Evolutionary conservation across 2,888 invertebrate genomes (phyloP).

Genomic region (Spilosoma lubricipeda): DNA sequence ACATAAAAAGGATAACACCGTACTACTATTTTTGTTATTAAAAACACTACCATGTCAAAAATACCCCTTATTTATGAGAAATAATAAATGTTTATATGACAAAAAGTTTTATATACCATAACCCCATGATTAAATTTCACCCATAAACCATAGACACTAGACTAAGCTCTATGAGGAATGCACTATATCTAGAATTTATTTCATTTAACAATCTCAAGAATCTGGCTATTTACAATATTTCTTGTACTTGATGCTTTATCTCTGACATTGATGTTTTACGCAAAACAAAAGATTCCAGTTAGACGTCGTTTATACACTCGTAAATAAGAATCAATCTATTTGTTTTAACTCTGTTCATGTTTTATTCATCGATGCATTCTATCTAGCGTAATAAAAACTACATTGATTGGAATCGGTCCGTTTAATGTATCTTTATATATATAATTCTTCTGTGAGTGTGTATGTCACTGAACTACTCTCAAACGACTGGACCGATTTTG

Average conservation of each 20-base stretch:
- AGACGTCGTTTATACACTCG: slow-evolving; percentile 11
- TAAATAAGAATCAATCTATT: slow-evolving; percentile 36
- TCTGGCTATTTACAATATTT: slow-evolving; percentile 12
- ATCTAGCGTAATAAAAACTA: slow-evolving; percentile 32
- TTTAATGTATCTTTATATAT: slow-evolving; percentile 36
- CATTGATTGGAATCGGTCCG: slow-evolving; percentile 21
- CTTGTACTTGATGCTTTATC: not conserved
- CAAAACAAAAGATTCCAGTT: slow-evolving; percentile 31
- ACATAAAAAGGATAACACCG: no score
- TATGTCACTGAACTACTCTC: no score
- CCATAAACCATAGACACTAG: not conserved
- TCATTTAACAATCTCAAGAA: not conserved
- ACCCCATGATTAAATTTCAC: not conserved
- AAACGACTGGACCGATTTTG: no score
- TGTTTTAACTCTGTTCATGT: slow-evolving; percentile 22
- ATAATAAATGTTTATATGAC: no score
- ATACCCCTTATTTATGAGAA: no score
- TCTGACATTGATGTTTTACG: slow-evolving; percentile 21
- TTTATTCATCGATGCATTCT: slow-evolving; percentile 33
- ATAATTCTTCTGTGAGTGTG: no score
- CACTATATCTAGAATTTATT: slow-evolving; percentile 12
- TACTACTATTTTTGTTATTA: no score
- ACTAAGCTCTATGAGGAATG: slow-evolving; percentile 18
- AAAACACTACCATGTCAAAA: no score
- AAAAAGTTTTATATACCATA: no score